phyloP scores from a whole-genome alignment of 1,140 invertebrate species.

The Zaprionus capensis region DNA sequence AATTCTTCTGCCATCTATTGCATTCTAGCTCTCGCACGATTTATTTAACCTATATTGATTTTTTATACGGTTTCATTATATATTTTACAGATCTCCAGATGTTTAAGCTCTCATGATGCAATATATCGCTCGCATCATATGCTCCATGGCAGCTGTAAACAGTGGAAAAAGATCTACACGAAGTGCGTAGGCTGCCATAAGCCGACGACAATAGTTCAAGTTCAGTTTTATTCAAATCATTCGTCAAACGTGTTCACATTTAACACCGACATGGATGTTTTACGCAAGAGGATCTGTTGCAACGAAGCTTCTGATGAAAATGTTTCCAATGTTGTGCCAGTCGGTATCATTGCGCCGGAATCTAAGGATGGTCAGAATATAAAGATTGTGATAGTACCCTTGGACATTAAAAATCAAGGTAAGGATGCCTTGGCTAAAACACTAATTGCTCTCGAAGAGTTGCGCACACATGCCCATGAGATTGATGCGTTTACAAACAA shows the following conservation, averaged over 20 bases:
- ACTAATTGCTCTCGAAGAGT: slow-evolving; percentile 53
- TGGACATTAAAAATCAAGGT: slow-evolving; percentile 59
- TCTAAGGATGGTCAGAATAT: slow-evolving; percentile 42
- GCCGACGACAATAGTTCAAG: slow-evolving; percentile 10
- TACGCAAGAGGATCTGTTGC: slow-evolving; percentile 62
- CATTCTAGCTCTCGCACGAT: too few relatives aligned
- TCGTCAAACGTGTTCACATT: slow-evolving; percentile 42
- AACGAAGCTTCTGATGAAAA: slow-evolving; percentile 19
- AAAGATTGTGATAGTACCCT: slow-evolving; percentile 74
- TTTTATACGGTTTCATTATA: slow-evolving; percentile 8
- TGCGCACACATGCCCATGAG: slow-evolving; percentile 58
- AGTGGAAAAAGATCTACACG: slow-evolving; percentile 41
- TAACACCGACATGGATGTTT: slow-evolving; percentile 43
- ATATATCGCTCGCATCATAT: slow-evolving; percentile 42
- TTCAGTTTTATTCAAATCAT: slow-evolving; percentile 48
- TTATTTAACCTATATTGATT: neutral
- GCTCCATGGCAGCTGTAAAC: slow-evolving; percentile 36
- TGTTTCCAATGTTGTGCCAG: slow-evolving; percentile 38
- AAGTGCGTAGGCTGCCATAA: neutral
- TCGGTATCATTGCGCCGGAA: slow-evolving; percentile 64
- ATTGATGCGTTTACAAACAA: slow-evolving; percentile 59
- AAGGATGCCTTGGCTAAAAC: slow-evolving; percentile 49
- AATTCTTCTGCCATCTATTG: too few relatives aligned
- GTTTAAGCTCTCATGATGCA: slow-evolving; percentile 55
- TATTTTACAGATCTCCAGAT: slow-evolving; percentile 66